These are phyloP conservation scores for Anableps anableps DNA, from an alignment of 2,797 vertebrate species.

Conservation along the genomic window DNA sequence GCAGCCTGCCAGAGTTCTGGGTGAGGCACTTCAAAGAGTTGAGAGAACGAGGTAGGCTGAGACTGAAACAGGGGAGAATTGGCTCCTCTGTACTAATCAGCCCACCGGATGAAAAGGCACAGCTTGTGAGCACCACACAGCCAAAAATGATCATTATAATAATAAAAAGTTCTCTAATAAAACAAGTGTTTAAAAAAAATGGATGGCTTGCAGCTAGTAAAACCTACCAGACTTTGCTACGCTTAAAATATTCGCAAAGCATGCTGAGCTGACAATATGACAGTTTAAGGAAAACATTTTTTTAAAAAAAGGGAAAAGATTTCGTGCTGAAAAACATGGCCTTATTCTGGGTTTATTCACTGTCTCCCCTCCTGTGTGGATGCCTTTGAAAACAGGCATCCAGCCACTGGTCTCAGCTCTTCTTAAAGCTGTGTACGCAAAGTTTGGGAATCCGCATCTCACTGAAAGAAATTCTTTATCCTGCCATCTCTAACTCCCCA, in stretches of 20 bases:
- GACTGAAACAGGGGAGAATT: conserved; percentile 60
- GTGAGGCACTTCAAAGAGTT: conserved; percentile 70
- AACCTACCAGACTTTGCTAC: conserved; percentile 33
- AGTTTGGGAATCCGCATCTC: conserved; percentile 38
- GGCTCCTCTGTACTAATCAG: conserved; percentile 67
- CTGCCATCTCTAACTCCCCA: conserved; percentile 18
- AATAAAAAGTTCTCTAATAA: not conserved
- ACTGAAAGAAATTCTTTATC: conserved; percentile 33
- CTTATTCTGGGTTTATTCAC: conserved; percentile 23
- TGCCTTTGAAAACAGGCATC: conserved; percentile 45
- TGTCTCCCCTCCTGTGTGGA: conserved; percentile 10
- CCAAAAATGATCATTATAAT: conserved; percentile 20
- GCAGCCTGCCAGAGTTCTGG: conserved; percentile 56
- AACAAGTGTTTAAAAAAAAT: conserved; percentile 32
- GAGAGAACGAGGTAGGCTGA: conserved; percentile 56
- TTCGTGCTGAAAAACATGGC: conserved; percentile 10
- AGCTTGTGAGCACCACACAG: conserved; percentile 36
- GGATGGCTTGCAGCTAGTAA: conserved; percentile 34
- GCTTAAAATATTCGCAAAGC: conserved; percentile 29
- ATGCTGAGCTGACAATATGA: conserved; percentile 30
- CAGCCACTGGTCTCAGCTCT: conserved; percentile 28
- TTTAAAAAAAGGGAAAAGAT: not conserved
- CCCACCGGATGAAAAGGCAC: conserved; percentile 45
- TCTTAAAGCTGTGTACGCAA: conserved; percentile 38
- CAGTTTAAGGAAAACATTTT: conserved; percentile 32